Percentiles rank a stretch among this genome's conserved stretches.
phyloP scores from a whole-genome alignment of 2,888 invertebrate genomes.

The Stenolophus ochropezus region DNA sequence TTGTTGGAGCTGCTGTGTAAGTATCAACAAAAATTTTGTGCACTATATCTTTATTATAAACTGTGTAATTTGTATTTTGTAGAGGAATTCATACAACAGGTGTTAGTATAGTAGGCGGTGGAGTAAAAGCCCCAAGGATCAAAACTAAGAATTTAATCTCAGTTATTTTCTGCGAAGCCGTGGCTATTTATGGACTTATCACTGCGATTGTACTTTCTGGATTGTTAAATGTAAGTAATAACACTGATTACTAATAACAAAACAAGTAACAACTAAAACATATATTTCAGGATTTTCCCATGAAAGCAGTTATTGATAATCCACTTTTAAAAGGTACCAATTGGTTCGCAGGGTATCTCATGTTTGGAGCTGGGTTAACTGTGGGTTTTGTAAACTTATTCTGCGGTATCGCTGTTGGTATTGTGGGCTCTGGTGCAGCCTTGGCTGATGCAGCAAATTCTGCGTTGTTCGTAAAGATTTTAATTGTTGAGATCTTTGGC shows the following conservation, averaged over 20 bases:
- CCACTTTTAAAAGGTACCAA: slow-evolving; percentile 77
- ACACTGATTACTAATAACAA: no score
- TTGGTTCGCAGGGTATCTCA: slow-evolving; percentile 91
- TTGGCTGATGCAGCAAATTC: slow-evolving; percentile 98
- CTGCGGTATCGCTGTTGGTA: slow-evolving; percentile 97
- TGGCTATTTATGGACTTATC: slow-evolving; percentile 99
- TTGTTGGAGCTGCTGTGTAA: slow-evolving; percentile 96
- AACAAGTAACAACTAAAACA: not conserved
- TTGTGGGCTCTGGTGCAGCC: slow-evolving; percentile 98
- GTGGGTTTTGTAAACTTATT: slow-evolving; percentile 97
- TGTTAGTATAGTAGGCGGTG: slow-evolving; percentile 96
- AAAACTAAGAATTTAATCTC: slow-evolving; percentile 99
- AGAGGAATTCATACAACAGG: slow-evolving; percentile 98
- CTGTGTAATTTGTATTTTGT: slow-evolving; percentile 63
- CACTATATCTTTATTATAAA: not conserved
- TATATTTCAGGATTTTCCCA: slow-evolving; percentile 73
- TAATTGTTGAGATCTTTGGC: slow-evolving; percentile 99
- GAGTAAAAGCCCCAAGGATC: slow-evolving; percentile 98
- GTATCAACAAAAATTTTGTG: slow-evolving; percentile 64
- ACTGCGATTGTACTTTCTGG: slow-evolving; percentile 98
- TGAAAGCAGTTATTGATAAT: slow-evolving; percentile 70
- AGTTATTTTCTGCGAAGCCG: slow-evolving; percentile 99
- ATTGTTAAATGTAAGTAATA: slow-evolving; percentile 77
- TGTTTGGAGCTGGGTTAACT: slow-evolving; percentile 97
- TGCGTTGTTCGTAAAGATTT: slow-evolving; percentile 96